These are phyloP conservation scores for zebrafish (Danio rerio) DNA, from an alignment of 2,113 vertebrate species.

Conservation along the genomic window DNA sequence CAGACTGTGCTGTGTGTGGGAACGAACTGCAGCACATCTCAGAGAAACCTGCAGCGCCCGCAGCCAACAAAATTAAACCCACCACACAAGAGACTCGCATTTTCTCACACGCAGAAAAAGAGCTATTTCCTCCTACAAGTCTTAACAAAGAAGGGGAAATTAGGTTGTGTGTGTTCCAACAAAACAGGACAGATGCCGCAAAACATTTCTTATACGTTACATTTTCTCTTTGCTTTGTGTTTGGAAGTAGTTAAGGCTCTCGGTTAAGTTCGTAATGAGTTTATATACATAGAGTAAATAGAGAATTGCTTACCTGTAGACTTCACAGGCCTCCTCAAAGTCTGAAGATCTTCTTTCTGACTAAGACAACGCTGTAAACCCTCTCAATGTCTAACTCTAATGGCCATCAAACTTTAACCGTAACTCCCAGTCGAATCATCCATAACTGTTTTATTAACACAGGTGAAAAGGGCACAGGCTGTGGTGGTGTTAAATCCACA, in stretches of 20 bases:
- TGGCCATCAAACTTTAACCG: conserved; percentile 30
- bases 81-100: conserved; percentile 47
- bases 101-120: conserved; percentile 9
- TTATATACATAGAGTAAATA: neutral
- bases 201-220: neutral
- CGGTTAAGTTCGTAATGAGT: neutral
- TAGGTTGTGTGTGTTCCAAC: neutral
- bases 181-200: neutral
- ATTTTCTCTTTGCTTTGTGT: neutral
- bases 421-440: neutral
- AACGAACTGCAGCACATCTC: conserved; percentile 46
- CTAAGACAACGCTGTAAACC: neutral
- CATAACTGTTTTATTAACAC: conserved; percentile 11
- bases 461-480: conserved; percentile 2
- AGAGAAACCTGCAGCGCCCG: conserved; percentile 36
- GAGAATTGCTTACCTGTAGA: conserved; percentile 26
- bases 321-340: neutral
- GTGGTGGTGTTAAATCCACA: neutral
- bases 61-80: conserved; percentile 50
- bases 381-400: conserved; percentile 18
- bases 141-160: neutral
- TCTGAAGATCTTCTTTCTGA: neutral
- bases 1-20: conserved; percentile 34
- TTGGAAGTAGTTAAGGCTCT: neutral
- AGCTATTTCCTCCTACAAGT: conserved; percentile 28